These are phyloP conservation scores for Procambarus clarkii DNA, from an alignment of 1,140 invertebrate genomes.

Conservation along the genomic window DNA sequence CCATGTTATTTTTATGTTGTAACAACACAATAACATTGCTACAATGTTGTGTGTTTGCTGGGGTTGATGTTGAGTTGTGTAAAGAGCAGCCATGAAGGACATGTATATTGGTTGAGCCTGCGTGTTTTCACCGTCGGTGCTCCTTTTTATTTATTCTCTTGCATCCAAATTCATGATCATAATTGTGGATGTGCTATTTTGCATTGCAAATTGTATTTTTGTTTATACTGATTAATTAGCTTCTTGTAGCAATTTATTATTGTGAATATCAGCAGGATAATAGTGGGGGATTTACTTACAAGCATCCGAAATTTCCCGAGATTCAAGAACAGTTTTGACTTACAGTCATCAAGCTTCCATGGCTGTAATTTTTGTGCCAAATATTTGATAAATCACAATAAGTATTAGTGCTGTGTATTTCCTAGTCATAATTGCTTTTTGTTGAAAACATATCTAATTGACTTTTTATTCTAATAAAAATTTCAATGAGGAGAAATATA, in stretches of 20 bases:
- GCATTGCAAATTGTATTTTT: neutral
- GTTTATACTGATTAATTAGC: neutral
- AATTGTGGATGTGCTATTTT: neutral
- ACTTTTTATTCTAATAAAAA: neutral
- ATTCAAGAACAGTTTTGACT: conserved; percentile 1
- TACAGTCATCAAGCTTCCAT: neutral
- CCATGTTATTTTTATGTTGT: too few relatives aligned
- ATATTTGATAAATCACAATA: neutral
- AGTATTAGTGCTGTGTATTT: neutral
- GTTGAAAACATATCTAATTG: neutral
- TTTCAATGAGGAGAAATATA: neutral
- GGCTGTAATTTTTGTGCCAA: conserved; percentile 4
- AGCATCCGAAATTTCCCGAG: neutral
- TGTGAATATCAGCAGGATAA: neutral
- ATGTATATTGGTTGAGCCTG: neutral
- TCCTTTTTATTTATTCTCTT: too few relatives aligned
- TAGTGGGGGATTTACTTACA: neutral
- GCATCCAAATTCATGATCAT: too few relatives aligned
- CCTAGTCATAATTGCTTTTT: neutral
- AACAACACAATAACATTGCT: too few relatives aligned
- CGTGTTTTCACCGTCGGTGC: neutral
- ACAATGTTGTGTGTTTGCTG: neutral
- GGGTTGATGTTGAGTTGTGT: neutral
- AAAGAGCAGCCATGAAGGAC: neutral
- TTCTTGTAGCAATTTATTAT: neutral